A percentile compares a stretch with the other conserved stretches of the same genome.
Evolutionary conservation across 2,797 vertebrate genomes (phyloP).

Genomic region (Aphelocoma californica): DNA sequence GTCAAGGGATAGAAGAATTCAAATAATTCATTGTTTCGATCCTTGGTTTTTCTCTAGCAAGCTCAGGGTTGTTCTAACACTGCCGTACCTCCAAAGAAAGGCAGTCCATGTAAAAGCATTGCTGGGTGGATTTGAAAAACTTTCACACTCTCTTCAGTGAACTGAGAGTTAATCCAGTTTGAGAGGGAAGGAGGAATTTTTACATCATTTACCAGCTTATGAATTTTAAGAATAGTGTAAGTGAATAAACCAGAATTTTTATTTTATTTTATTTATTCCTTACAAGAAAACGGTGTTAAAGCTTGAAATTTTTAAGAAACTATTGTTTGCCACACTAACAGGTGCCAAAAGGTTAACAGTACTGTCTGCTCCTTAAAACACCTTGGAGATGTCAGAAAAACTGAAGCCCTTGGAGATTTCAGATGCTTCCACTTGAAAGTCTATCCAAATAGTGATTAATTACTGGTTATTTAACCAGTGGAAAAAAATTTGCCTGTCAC

Average conservation of each 20-base stretch:
- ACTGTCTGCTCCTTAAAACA: background rate
- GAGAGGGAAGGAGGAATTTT: background rate
- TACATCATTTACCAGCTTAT: background rate
- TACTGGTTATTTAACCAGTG: background rate
- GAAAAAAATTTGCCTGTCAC: background rate
- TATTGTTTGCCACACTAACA: background rate
- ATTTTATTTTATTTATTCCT: background rate
- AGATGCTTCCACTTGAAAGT: background rate
- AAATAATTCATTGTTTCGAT: background rate
- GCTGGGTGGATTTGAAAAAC: background rate
- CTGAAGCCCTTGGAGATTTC: constrained; percentile 14
- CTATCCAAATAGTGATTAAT: constrained; percentile 47
- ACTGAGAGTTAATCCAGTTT: background rate
- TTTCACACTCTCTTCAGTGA: background rate
- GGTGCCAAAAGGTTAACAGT: background rate
- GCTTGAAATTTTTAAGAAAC: background rate
- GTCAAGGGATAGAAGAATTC: accelerated
- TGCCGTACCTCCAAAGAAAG: background rate
- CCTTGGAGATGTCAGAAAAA: constrained; percentile 9
- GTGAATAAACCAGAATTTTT: background rate
- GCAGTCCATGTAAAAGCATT: background rate
- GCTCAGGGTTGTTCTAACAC: background rate
- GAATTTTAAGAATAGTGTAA: background rate
- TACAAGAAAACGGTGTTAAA: background rate
- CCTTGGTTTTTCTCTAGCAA: background rate